Evolutionary conservation across 1,140 invertebrate species (phyloP), one percentile per base, ranked within the genome.

Genomic region (Magallana ariakensis): DNA sequence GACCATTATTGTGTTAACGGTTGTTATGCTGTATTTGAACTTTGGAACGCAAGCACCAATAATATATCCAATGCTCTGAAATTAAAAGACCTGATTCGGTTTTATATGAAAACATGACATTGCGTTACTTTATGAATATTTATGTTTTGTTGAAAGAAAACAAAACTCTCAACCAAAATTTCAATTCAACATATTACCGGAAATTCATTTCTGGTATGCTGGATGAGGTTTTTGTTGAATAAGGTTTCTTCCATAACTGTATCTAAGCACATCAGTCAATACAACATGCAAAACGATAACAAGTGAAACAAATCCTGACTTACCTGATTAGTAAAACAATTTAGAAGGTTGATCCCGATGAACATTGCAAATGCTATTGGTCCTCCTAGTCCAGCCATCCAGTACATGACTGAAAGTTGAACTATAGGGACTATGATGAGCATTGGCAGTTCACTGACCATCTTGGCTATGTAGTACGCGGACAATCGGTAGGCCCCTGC

Each of bases 381-480:
- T 53, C 87, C 96, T 87, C 89, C 87, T 0, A 93, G 95, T 86
- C 93, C 97, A 92, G 97, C 94, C 96, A 98, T 96, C 82, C 97
- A 96, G 94, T 97, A 98, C 83, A 97, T 97, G 89, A 97, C 97
- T 84, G 97, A 94, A n/a, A 87, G 84, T 19, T 85, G 83, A 13
- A 90, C 19, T 75, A 97, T 96, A 83, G 97, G 97, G 90, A 97
- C 92, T 19, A 97, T 96, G 86, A 98, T 96, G 9, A 97, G 97
- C 87, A 97, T 92, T 1, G 97, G 97, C 89, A 97, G 93, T 94
- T 98, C 97, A 81, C 97, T 97, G 70, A 97, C 96, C 96, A 97
- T 97, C 95, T 97, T 98, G 80, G 97, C 97, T 90, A 97, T 93
- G 94, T 98, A 98, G 93, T 97, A 98, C 8, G 97, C 97, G 46